Conservation (phyloP, 2,113 vertebrate species). For the Brachypteracias leptosomus region DNA sequence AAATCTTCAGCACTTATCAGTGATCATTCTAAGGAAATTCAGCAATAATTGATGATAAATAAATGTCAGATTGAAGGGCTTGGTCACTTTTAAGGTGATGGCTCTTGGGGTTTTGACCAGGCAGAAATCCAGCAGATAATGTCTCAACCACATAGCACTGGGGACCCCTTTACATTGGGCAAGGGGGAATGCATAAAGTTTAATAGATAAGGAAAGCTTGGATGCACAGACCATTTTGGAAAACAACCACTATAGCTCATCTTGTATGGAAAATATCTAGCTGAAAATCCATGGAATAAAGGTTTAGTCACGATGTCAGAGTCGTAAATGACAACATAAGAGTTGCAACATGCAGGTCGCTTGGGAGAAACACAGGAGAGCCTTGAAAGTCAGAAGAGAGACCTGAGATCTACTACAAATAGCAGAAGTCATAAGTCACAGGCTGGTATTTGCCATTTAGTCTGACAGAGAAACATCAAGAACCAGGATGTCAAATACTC, state of each 20-base stretch:
- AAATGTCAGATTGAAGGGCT: neutral
- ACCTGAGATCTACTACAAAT: neutral
- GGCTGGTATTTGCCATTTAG: neutral
- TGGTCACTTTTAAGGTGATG: neutral
- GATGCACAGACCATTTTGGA: neutral
- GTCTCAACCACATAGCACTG: neutral
- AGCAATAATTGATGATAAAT: conserved; percentile 21
- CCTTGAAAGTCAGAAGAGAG: neutral
- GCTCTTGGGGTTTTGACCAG: neutral
- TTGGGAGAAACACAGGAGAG: neutral
- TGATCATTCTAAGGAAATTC: neutral
- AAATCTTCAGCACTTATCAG: neutral
- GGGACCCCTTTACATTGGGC: neutral
- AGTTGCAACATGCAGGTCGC: neutral
- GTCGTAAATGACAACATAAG: neutral
- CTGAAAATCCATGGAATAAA: neutral
- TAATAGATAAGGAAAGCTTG: neutral
- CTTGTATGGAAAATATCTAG: neutral
- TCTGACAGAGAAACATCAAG: neutral
- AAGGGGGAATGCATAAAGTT: neutral
- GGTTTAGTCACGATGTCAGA: neutral
- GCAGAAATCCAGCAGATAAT: neutral
- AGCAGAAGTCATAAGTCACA: neutral
- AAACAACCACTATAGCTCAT: neutral
- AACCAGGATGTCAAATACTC: neutral